Evolutionary conservation across 1,140 invertebrate species (phyloP).

Genomic region (Sitophilus oryzae): DNA sequence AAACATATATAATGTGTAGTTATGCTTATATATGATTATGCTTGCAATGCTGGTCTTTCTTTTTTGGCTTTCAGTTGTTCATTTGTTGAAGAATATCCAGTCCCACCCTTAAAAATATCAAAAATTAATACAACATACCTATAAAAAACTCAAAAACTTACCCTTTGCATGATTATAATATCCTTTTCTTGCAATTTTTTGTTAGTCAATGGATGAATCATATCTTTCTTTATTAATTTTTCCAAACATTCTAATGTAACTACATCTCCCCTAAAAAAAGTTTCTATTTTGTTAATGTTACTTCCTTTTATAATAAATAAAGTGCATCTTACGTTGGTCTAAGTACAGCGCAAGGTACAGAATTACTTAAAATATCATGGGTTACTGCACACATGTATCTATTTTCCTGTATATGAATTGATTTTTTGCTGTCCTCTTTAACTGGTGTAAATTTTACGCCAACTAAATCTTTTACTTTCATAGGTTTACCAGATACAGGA

Average conservation of each 20-base stretch:
- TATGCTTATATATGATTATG: too few species aligned
- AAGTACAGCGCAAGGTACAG: conserved; percentile 87
- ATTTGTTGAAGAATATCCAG: conserved; percentile 87
- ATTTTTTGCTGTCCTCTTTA: conserved; percentile 78
- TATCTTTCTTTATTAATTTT: conserved; percentile 94
- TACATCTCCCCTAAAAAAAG: conserved; percentile 77
- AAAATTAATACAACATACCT: conserved; percentile 21
- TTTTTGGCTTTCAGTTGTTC: conserved; percentile 76
- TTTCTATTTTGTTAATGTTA: not conserved
- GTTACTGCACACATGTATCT: conserved; percentile 97
- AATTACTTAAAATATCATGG: conserved; percentile 92
- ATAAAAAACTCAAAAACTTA: conserved; percentile 43
- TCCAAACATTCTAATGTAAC: conserved; percentile 95
- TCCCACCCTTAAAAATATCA: conserved; percentile 72
- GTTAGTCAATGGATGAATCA: conserved; percentile 90
- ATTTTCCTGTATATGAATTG: conserved; percentile 75
- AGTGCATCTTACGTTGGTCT: conserved; percentile 79
- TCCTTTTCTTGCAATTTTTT: conserved; percentile 87
- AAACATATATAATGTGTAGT: too few species aligned
- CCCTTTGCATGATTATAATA: conserved; percentile 85
- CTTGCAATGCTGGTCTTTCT: conserved; percentile 81
- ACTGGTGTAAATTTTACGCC: conserved; percentile 90
- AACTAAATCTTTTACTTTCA: conserved; percentile 91
- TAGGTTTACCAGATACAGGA: conserved; percentile 83
- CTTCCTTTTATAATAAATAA: conserved; percentile 29